Evolutionary conservation across 2,113 vertebrate species (phyloP).

Genomic region (Gallinago paraguaiae): DNA sequence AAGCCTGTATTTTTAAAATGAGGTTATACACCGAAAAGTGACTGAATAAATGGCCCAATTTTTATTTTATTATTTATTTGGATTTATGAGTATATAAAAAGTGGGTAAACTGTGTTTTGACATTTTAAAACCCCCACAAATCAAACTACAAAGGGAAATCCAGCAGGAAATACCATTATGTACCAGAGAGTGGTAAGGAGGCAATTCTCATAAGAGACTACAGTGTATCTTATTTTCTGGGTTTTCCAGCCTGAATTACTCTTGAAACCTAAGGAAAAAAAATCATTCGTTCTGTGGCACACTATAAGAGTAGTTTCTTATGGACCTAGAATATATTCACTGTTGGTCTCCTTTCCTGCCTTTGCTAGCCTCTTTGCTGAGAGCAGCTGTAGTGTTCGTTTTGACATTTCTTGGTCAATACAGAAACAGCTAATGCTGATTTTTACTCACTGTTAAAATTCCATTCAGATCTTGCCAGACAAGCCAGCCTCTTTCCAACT

Average conservation of each 20-base stretch:
- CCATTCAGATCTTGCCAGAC: background rate
- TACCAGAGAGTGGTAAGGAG: background rate
- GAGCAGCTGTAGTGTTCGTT: background rate
- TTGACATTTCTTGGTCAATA: background rate
- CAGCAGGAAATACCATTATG: background rate
- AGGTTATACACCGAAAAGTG: background rate
- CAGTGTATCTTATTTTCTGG: background rate
- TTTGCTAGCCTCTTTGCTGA: background rate
- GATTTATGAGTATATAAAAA: conserved; percentile 37
- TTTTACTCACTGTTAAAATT: background rate
- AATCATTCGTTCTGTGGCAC: background rate
- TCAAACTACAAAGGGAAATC: conserved; percentile 36
- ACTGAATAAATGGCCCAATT: conserved; percentile 38
- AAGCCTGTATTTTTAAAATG: conserved; percentile 33
- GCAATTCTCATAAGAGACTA: background rate
- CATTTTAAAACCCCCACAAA: conserved; percentile 42
- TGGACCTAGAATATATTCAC: background rate
- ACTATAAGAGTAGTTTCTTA: background rate
- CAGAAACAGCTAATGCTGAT: background rate
- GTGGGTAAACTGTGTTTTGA: conserved; percentile 39
- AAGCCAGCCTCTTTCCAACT: background rate
- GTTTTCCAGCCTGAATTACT: background rate
- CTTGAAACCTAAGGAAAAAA: background rate
- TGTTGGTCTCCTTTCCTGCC: background rate
- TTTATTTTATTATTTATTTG: conserved; percentile 54